Base-by-base conservation (phyloP, 2,113 vertebrate genomes). In the Lucifuga dentata region DNA sequence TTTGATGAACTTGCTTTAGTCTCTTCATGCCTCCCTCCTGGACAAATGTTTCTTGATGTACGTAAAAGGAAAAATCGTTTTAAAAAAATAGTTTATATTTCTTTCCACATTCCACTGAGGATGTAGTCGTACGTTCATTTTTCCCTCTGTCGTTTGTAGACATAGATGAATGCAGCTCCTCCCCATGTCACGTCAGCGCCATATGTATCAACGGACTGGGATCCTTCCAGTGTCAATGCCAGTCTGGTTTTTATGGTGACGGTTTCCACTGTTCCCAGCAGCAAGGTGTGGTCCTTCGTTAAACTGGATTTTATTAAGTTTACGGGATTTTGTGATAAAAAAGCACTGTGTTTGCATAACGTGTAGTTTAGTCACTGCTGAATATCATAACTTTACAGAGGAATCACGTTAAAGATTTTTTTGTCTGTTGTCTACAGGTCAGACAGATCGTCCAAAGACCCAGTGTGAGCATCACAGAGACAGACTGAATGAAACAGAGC, bases 201-300 rank as follows among this genome's bases (percentile, higher is more conserved):
- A 6, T 85, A 78, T 98, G 96, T 84, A 77, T 86, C 78, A 96
- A 97, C 38, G 72, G 73, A 2, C 85, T 87, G 1, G 94, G 93
- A 8, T 96, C 95, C 70, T 98, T 96, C 90, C 90, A 91, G 21
- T 99, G 96, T 81, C 93, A 0, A 12, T 98, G 96, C 88, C 86
- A 63, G 19, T 73, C 88, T 0, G 95, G 94, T 0, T 95, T 92
- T 15, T 76, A 76, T 0, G 96, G 97, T 0, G 93, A 98, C 0
- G 97, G 97, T 59, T 92, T 96, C 89, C 90, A 91, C 39, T 99
- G 97, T 69, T 56, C 75, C 17, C 76, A 60, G 17, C 64, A 80
- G 0, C 78, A 75, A 0, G 94, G 95, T 97, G 4, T 38, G 9
- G 36, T 29, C 26, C 26, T 29, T n/a, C n/a, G n/a, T n/a, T n/a